These are phyloP conservation scores for Lottia scabra DNA, from an alignment of 2,888 invertebrate genomes.

Conservation along the genomic window DNA sequence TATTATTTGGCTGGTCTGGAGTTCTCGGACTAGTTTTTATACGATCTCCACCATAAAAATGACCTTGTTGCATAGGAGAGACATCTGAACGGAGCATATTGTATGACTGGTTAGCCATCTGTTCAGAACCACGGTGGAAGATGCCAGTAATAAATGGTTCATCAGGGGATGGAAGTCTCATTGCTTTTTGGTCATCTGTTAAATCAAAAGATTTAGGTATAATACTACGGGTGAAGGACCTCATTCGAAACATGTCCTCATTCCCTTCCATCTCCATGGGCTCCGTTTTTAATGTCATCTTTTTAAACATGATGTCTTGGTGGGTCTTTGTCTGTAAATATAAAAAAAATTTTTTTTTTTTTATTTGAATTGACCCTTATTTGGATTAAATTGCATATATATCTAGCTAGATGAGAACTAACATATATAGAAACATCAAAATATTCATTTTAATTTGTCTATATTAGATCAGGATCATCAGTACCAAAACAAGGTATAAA, in stretches of 20 bases:
- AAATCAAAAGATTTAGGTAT: neutral
- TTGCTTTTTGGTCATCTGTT: neutral
- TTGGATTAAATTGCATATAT: no score
- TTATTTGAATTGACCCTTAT: no score
- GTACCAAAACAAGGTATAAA: no score
- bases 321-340: neutral
- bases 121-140: neutral
- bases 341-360: no score
- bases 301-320: neutral
- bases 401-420: no score
- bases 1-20: slow-evolving; percentile 6
- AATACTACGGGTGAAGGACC: neutral
- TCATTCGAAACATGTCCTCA: neutral
- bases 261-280: slow-evolving; percentile 15
- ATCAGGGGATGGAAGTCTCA: neutral
- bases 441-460: no score
- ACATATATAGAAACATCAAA: no score
- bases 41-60: slow-evolving; percentile 2
- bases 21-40: neutral
- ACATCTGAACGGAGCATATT: neutral
- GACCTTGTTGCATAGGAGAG: slow-evolving; percentile 7
- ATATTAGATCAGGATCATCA: no score
- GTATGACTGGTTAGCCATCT: neutral
- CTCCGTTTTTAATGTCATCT: slow-evolving; percentile 23
- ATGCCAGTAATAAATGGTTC: slow-evolving; percentile 7